Evolutionary conservation across 2,888 invertebrate species (phyloP), one percentile per base, ranked within the genome.

Genomic region (Ophion ellenae): DNA sequence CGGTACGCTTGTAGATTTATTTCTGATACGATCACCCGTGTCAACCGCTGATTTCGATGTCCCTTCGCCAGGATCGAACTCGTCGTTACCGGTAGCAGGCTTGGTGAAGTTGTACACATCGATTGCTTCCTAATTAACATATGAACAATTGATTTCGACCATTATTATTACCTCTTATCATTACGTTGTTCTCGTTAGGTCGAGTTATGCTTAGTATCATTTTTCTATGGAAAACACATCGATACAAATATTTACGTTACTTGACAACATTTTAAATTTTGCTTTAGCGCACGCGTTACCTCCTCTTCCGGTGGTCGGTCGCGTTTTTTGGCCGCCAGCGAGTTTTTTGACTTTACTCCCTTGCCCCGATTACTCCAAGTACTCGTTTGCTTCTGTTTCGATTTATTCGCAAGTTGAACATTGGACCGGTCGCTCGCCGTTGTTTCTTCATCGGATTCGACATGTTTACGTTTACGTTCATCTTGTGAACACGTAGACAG

Each of bases 211-310:
- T 63, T 63, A 24, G 63, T 63, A 63, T 63, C 24, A 63, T 63
- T 63, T 63, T 63, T 63, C 63, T 11, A 61, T 61, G 61, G 63
- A 63, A 11, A 11, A 11, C 28, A 63, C 28, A 28, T 28, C 63
- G 63, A 28, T 63, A 63, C 63, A 24, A 63, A 63, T 63, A 63
- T 28, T 63, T 24, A 28, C 28, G 7, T 24, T 63, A 28, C 28
- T 63, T 28, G 28, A 63, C 28, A 63, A 63, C 63, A 11, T 63
- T 28, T 24, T 20, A 63, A 28, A 63, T 63, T 28, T 28, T 63
- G 63, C 63, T 63, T 63, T 63, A 28, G 63, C 10, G 20, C 63
- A 63, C 63, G 63, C 28, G 63, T 63, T 63, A 63, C 63, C 63
- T 63, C 28, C 63, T 63, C 63, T 28, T 28, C 28, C 63, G 24